These are phyloP conservation scores for Potorous gilbertii DNA, from an alignment of 2,797 vertebrate genomes.

Conservation along the genomic window DNA sequence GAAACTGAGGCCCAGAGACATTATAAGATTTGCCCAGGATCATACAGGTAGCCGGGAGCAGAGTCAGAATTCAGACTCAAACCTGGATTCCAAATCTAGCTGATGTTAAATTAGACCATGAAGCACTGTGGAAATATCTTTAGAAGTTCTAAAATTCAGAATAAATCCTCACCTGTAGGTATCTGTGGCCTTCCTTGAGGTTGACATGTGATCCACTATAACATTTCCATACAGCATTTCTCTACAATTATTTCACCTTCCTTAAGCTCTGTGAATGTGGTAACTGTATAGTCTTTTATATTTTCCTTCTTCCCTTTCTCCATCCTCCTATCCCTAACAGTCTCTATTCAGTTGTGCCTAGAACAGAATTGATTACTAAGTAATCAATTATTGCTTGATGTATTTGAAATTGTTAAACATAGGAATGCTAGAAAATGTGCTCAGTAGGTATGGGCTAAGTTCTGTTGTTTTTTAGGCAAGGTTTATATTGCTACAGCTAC, in stretches of 20 bases:
- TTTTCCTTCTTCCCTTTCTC: neutral
- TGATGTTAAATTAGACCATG: neutral
- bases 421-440: neutral
- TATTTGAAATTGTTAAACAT: neutral
- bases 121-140: neutral
- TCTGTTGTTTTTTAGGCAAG: neutral
- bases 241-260: neutral
- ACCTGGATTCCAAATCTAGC: neutral
- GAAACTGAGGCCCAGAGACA: no score
- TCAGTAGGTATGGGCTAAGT: neutral
- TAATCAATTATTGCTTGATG: neutral
- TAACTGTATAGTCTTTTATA: neutral
- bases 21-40: no score
- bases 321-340: neutral
- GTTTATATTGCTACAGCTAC: constrained; percentile 39
- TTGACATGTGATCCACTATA: neutral
- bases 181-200: neutral
- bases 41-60: no score
- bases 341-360: neutral
- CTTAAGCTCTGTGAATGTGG: neutral
- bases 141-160: neutral
- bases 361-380: neutral
- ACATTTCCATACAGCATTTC: neutral
- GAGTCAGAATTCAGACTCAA: neutral
- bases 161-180: neutral